Evolutionary conservation across 2,113 vertebrate species (phyloP).

Genomic region (Barbus barbus): DNA sequence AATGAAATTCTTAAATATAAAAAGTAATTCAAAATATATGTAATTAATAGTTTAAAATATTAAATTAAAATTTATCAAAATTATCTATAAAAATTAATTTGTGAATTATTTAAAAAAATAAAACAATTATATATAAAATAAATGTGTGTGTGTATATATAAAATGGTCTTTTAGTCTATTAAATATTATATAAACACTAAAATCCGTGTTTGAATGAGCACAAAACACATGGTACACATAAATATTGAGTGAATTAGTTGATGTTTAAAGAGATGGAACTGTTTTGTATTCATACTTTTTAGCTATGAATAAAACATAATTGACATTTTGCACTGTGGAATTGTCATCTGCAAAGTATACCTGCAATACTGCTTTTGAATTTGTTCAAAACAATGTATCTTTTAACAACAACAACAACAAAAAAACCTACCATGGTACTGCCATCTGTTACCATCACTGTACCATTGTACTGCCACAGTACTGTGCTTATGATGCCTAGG

Average conservation of each 20-base stretch:
- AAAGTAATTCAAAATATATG: too few species aligned
- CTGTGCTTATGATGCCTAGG: background rate
- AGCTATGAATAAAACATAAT: background rate
- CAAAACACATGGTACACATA: background rate
- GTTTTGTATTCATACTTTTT: background rate
- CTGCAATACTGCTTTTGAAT: background rate
- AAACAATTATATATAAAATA: too few species aligned
- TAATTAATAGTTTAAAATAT: too few species aligned
- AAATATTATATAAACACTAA: too few species aligned
- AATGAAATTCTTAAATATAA: too few species aligned
- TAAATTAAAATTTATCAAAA: too few species aligned
- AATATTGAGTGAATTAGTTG: background rate
- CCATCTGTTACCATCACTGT: background rate
- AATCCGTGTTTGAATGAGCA: background rate
- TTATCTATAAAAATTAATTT: too few species aligned
- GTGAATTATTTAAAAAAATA: too few species aligned
- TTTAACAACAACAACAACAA: background rate
- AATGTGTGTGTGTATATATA: too few species aligned
- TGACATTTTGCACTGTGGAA: background rate
- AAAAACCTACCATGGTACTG: background rate
- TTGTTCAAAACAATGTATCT: background rate
- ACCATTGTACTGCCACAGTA: background rate
- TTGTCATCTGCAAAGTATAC: background rate
- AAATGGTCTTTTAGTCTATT: too few species aligned
- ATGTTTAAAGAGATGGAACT: background rate